Percentiles rank a stretch among this genome's conserved stretches.
Conservation (phyloP, 2,888 invertebrate genomes). For the Eudemis profundana region DNA sequence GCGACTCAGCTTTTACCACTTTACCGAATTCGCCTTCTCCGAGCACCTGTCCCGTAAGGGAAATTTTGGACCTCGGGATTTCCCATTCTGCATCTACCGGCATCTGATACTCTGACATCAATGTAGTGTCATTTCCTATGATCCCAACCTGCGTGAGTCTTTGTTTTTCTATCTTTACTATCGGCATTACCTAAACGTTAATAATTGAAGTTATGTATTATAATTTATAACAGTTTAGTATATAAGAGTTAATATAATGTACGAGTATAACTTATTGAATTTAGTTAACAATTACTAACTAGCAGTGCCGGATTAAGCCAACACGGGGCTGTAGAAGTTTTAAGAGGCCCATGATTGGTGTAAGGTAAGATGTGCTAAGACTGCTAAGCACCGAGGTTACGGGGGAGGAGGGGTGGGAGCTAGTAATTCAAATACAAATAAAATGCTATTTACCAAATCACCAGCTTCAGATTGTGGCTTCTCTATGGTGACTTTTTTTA, state of each 20-base stretch:
- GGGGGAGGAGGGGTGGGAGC: too few relatives aligned
- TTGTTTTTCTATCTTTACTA: conserved; percentile 96
- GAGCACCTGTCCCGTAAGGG: conserved; percentile 90
- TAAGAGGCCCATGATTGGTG: too few relatives aligned
- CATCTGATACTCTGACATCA: conserved; percentile 97
- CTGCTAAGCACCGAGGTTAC: too few relatives aligned
- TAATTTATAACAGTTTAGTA: background rate
- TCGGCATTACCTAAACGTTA: conserved; percentile 90
- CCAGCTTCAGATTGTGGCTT: conserved; percentile 89
- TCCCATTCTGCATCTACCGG: conserved; percentile 98
- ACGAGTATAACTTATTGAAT: too few relatives aligned
- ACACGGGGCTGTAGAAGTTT: too few relatives aligned
- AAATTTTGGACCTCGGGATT: conserved; percentile 91
- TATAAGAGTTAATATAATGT: too few relatives aligned
- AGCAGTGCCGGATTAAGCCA: too few relatives aligned
- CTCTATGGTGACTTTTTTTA: conserved; percentile 95
- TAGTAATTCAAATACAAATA: background rate
- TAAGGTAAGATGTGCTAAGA: too few relatives aligned
- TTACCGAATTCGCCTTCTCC: conserved; percentile 99
- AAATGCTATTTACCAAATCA: conserved; percentile 80
- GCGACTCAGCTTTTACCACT: conserved; percentile 95
- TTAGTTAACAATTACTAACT: background rate
- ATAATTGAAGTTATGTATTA: background rate
- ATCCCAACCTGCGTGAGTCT: conserved; percentile 89
- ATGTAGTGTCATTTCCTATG: conserved; percentile 87